These are phyloP conservation scores for Lycopodina hypogea DNA, from an alignment of 37 sponge, comb jelly and placozoan genomes.

Conservation along the genomic window DNA sequence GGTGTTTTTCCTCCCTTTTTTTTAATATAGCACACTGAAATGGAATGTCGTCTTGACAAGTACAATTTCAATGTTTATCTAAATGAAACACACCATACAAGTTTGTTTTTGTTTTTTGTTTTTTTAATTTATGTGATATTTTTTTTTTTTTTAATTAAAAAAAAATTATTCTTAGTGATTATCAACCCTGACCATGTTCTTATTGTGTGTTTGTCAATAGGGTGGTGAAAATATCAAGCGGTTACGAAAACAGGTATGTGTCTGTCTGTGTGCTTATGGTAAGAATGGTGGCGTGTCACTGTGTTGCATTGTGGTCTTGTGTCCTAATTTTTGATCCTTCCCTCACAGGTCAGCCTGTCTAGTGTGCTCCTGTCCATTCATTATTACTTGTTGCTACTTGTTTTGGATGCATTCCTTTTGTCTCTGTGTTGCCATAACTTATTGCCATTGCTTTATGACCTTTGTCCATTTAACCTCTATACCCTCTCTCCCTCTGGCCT, in stretches of 20 bases:
- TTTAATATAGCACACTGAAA: not conserved
- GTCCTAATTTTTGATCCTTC: not conserved
- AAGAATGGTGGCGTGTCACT: not conserved
- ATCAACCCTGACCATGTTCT: too few species aligned
- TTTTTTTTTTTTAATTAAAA: not conserved
- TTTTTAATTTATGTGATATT: not conserved
- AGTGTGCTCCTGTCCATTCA: not conserved
- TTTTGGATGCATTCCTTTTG: not conserved
- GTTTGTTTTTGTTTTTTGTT: too few species aligned
- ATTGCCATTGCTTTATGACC: not conserved
- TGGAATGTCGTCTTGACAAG: not conserved
- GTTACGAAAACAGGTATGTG: slow-evolving; percentile 54
- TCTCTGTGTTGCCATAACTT: not conserved
- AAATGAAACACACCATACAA: not conserved
- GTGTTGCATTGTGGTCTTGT: not conserved
- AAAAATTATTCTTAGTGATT: too few species aligned
- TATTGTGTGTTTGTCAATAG: not conserved
- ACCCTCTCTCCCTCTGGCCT: not conserved
- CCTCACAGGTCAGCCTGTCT: not conserved
- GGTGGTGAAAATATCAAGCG: slow-evolving; percentile 71
- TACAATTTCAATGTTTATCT: not conserved
- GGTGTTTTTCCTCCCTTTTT: slow-evolving; percentile 11
- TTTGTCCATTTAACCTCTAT: slow-evolving; percentile 7
- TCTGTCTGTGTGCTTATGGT: not conserved
- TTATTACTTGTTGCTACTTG: not conserved